These are phyloP conservation scores for Rhingia campestris DNA, from an alignment of 2,888 invertebrate species.

Conservation along the genomic window DNA sequence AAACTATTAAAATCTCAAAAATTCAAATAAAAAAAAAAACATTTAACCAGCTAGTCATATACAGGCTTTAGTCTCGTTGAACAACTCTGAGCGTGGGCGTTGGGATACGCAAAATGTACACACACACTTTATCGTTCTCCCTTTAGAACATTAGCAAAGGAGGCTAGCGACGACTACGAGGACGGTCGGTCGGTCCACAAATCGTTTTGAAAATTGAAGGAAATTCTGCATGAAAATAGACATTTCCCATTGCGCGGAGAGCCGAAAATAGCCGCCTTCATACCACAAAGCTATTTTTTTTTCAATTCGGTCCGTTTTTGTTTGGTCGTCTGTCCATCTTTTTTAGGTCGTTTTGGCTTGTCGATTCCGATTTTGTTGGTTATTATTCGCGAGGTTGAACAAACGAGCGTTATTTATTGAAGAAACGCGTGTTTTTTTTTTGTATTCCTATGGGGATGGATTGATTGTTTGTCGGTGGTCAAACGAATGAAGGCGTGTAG, in stretches of 20 bases:
- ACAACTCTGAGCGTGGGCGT: conserved; percentile 43
- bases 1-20: conserved; percentile 70
- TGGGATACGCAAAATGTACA: conserved; percentile 35
- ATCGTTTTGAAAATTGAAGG: conserved; percentile 57
- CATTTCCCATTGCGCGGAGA: conserved; percentile 54
- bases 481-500: no score
- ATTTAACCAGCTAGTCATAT: conserved; percentile 34
- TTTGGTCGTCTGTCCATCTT: no score
- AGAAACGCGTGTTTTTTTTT: no score
- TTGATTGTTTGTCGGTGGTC: no score
- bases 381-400: no score
- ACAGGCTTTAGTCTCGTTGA: background rate
- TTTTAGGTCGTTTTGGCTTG: background rate
- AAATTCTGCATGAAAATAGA: conserved; percentile 68
- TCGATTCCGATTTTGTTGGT: background rate
- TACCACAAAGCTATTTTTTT: conserved; percentile 18
- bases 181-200: conserved; percentile 39
- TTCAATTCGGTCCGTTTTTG: background rate
- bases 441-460: no score
- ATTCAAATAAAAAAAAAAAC: conserved; percentile 48
- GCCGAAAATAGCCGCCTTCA: conserved; percentile 58
- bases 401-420: no score
- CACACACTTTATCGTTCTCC: conserved; percentile 33
- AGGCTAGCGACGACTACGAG: background rate
- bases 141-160: conserved; percentile 33